A percentile compares a stretch with the other conserved stretches of the same genome.
phyloP scores from a whole-genome alignment of 2,888 invertebrate species.

The Coecobrya sp. region DNA sequence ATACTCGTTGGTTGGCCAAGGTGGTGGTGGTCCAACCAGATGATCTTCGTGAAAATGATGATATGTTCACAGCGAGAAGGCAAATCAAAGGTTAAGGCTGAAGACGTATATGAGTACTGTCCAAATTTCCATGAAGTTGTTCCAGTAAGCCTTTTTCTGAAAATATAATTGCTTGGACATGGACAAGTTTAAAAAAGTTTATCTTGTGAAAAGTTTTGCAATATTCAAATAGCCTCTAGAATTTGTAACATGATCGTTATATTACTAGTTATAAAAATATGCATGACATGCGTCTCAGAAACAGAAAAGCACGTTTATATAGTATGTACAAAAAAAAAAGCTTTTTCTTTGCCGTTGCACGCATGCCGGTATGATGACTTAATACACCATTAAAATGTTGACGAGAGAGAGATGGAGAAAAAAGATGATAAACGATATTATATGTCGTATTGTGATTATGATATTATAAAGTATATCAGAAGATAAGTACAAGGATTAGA shows the following conservation, averaged over 20 bases:
- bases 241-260: too few species aligned
- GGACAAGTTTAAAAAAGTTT: too few species aligned
- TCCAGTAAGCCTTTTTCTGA: too few species aligned
- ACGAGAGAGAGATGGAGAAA: constrained; percentile 7
- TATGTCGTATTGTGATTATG: not conserved
- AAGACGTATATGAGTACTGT: not conserved
- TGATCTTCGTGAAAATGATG: too few species aligned
- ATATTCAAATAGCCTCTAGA: too few species aligned
- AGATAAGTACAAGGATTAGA: constrained; percentile 62
- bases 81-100: constrained; percentile 45
- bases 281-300: too few species aligned
- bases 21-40: constrained; percentile 13
- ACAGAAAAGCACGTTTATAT: not conserved
- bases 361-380: constrained; percentile 62
- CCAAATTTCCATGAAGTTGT: too few species aligned
- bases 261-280: too few species aligned
- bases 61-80: too few species aligned
- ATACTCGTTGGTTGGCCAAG: constrained; percentile 12
- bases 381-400: constrained; percentile 37
- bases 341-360: constrained; percentile 16
- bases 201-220: too few species aligned
- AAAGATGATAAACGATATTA: constrained; percentile 56
- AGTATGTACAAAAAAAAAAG: too few species aligned
- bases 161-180: too few species aligned
- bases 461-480: constrained; percentile 60